A percentile compares a stretch with the other conserved stretches of the same genome.
phyloP scores from a whole-genome alignment of 2,888 invertebrate species.

The Rhagophthalmus giganteus region DNA sequence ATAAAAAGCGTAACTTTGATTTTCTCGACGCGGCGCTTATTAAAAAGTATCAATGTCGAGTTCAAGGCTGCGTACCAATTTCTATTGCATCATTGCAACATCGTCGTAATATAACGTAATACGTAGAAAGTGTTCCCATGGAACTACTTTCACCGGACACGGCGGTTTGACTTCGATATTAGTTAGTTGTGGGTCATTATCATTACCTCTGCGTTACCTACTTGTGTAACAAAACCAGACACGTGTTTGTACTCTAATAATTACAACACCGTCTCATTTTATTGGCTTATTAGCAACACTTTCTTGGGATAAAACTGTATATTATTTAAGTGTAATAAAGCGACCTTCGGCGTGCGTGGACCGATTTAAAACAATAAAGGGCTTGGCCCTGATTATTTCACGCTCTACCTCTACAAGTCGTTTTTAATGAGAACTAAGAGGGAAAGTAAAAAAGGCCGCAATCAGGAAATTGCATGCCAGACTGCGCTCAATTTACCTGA shows the following conservation, averaged over 20 bases:
- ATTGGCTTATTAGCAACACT: too few species aligned
- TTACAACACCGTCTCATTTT: not conserved
- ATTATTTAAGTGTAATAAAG: too few species aligned
- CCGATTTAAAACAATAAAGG: too few species aligned
- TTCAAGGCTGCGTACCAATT: slow-evolving; percentile 22
- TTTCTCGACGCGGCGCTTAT: too few species aligned
- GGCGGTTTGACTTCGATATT: slow-evolving; percentile 31
- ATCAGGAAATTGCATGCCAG: slow-evolving; percentile 16
- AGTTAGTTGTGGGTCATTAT: slow-evolving; percentile 38
- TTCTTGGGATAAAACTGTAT: too few species aligned
- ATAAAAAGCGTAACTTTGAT: too few species aligned
- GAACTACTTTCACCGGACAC: slow-evolving; percentile 30
- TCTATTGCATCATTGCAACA: slow-evolving; percentile 23
- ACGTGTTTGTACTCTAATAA: slow-evolving; percentile 21
- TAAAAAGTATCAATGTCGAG: slow-evolving; percentile 24
- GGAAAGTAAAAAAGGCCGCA: slow-evolving; percentile 18
- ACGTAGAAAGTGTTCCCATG: slow-evolving; percentile 29
- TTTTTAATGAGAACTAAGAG: slow-evolving; percentile 18
- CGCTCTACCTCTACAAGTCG: slow-evolving; percentile 17
- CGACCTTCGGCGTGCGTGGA: too few species aligned
- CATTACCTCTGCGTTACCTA: slow-evolving; percentile 20
- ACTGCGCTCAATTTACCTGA: slow-evolving; percentile 13
- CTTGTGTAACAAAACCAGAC: slow-evolving; percentile 16
- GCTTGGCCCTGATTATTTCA: slow-evolving; percentile 25
- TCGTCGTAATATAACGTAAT: slow-evolving; percentile 19